phyloP scores from a whole-genome alignment of 2,797 vertebrate genomes.

The Avahi laniger region DNA sequence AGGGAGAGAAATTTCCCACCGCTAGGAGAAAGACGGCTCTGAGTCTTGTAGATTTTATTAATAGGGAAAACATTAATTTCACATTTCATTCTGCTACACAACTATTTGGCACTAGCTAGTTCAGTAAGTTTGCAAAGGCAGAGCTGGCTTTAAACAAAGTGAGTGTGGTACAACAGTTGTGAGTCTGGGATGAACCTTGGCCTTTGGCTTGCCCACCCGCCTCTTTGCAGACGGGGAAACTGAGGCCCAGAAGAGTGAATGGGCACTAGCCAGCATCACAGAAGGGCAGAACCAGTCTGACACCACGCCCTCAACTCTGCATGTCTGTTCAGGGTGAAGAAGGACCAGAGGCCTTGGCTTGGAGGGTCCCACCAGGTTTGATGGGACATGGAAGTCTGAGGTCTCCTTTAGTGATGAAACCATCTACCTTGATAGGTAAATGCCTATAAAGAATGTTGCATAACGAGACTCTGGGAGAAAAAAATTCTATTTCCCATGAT shows the following conservation, averaged over 20 bases:
- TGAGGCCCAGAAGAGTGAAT: not conserved
- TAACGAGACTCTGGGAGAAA: not conserved
- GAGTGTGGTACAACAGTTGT: not conserved
- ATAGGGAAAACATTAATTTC: not conserved
- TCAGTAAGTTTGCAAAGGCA: not conserved
- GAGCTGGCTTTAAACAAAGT: not conserved
- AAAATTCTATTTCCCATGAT: not conserved
- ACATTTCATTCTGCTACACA: not conserved
- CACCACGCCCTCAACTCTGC: not conserved
- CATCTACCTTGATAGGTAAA: not conserved
- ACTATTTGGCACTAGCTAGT: not conserved
- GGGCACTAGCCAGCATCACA: not conserved
- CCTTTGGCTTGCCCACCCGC: not conserved
- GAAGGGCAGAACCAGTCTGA: not conserved
- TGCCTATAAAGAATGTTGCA: not conserved
- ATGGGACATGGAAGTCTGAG: not conserved
- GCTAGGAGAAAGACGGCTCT: not conserved
- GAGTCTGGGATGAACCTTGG: not conserved
- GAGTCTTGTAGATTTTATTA: conserved; percentile 21
- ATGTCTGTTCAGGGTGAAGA: not conserved
- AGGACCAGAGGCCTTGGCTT: not conserved
- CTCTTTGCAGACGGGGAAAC: not conserved
- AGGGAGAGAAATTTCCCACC: not conserved
- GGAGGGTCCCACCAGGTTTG: not conserved
- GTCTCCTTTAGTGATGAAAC: not conserved